phyloP scores from a whole-genome alignment of 1,140 invertebrate genomes.

The Drosophila mauritiana region DNA sequence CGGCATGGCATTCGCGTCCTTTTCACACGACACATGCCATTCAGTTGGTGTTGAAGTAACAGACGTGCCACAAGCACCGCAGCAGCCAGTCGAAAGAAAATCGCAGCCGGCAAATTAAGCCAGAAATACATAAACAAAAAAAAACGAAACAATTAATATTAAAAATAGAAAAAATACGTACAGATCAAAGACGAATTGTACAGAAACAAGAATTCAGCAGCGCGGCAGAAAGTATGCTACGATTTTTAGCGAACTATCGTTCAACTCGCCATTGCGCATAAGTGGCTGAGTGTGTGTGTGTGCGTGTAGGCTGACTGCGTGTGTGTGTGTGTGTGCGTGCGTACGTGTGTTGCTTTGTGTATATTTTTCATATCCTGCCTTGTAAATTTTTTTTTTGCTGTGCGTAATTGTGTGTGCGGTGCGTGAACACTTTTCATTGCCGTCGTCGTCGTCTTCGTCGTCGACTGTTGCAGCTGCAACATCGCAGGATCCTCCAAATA shows the following conservation, averaged over 20 bases:
- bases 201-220: not conserved
- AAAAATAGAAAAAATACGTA: not conserved
- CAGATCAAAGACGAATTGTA: not conserved
- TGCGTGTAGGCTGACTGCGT: not conserved
- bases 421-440: slow-evolving; percentile 7
- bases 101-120: slow-evolving; percentile 14
- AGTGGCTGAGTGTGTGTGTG: slow-evolving; percentile 17
- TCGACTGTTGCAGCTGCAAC: slow-evolving; percentile 9
- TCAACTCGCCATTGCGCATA: slow-evolving; percentile 29
- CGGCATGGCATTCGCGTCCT: not conserved
- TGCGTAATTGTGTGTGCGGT: slow-evolving; percentile 4
- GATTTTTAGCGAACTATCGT: not conserved
- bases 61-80: slow-evolving; percentile 67
- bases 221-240: slow-evolving; percentile 13
- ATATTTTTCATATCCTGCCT: slow-evolving; percentile 22
- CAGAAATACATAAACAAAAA: not conserved
- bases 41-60: slow-evolving; percentile 78
- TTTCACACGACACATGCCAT: not conserved
- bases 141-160: not conserved
- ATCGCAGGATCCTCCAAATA: not conserved
- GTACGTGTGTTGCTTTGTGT: slow-evolving; percentile 23
- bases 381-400: slow-evolving; percentile 4
- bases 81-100: slow-evolving; percentile 19
- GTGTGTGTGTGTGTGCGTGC: slow-evolving; percentile 13
- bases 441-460: not conserved